A percentile compares a stretch with the other conserved stretches of the same genome.
Evolutionary conservation across 2,888 invertebrate genomes (phyloP).

Genomic region (Hemistola chrysoprasaria): DNA sequence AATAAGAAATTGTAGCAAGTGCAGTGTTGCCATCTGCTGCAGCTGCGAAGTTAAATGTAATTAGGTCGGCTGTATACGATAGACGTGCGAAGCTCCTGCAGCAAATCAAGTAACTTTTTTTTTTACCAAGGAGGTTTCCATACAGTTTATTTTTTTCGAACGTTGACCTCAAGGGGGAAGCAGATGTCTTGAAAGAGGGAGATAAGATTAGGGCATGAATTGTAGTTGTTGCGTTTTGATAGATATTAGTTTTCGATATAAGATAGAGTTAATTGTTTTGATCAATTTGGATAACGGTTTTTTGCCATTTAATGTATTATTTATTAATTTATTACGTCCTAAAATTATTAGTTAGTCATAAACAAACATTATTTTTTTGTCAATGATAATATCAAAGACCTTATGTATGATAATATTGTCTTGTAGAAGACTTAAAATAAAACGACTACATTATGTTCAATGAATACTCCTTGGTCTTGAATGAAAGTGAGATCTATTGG

Average conservation of each 20-base stretch:
- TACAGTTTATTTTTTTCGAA: conserved; percentile 25
- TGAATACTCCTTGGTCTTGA: conserved; percentile 6
- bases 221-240: conserved; percentile 10
- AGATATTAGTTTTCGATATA: conserved; percentile 5
- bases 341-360: too few relatives aligned
- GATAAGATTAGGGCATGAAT: conserved; percentile 31
- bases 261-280: conserved; percentile 1
- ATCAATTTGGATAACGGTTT: background rate
- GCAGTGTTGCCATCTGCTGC: conserved; percentile 29
- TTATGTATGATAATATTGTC: too few relatives aligned
- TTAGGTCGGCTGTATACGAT: conserved; percentile 24
- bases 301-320: too few relatives aligned
- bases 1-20: conserved; percentile 25
- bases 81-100: too few relatives aligned
- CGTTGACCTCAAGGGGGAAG: conserved; percentile 23
- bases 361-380: too few relatives aligned
- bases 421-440: background rate
- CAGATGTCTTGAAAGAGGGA: conserved; percentile 20
- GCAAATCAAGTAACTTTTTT: conserved; percentile 4
- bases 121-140: conserved; percentile 2
- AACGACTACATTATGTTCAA: conserved; percentile 3
- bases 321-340: too few relatives aligned
- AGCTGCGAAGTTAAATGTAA: conserved; percentile 22
- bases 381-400: too few relatives aligned
- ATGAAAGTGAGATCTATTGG: conserved; percentile 26